These are phyloP conservation scores for Macrophya alboannulata DNA, from an alignment of 2,888 invertebrate genomes.

Conservation along the genomic window DNA sequence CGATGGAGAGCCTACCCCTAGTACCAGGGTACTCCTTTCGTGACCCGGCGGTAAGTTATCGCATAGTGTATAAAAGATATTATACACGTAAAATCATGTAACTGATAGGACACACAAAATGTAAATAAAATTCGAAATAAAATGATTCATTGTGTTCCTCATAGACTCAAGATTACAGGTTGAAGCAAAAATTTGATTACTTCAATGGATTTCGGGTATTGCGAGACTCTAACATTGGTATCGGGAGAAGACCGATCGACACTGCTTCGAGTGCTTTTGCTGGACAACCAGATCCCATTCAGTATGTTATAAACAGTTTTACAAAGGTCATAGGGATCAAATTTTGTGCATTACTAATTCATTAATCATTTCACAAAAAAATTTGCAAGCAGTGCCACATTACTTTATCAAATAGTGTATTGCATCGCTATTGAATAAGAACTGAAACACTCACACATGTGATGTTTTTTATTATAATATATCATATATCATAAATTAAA, in stretches of 20 bases:
- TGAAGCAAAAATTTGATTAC: constrained; percentile 83
- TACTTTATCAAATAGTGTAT: background rate
- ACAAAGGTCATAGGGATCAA: constrained; percentile 35
- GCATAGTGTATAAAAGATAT: background rate
- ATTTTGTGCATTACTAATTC: background rate
- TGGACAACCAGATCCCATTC: constrained; percentile 62
- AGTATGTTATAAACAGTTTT: constrained; percentile 58
- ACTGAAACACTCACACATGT: background rate
- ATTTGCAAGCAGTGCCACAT: background rate
- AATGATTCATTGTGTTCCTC: background rate
- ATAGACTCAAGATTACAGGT: constrained; percentile 71
- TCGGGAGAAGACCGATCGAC: constrained; percentile 70
- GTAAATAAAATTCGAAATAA: background rate
- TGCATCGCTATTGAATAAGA: background rate
- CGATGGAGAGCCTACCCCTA: constrained; percentile 84
- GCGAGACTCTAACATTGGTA: constrained; percentile 81
- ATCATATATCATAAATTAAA: constrained; percentile 53
- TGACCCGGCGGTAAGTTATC: constrained; percentile 82
- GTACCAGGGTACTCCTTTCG: constrained; percentile 86
- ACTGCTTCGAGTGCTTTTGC: constrained; percentile 67
- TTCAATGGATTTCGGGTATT: constrained; percentile 87
- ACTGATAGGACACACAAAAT: background rate
- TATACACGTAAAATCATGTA: background rate
- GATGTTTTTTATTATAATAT: constrained; percentile 36
- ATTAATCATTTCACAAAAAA: background rate